These are phyloP conservation scores for Clunio marinus DNA, from an alignment of 2,888 invertebrate genomes.

Conservation along the genomic window DNA sequence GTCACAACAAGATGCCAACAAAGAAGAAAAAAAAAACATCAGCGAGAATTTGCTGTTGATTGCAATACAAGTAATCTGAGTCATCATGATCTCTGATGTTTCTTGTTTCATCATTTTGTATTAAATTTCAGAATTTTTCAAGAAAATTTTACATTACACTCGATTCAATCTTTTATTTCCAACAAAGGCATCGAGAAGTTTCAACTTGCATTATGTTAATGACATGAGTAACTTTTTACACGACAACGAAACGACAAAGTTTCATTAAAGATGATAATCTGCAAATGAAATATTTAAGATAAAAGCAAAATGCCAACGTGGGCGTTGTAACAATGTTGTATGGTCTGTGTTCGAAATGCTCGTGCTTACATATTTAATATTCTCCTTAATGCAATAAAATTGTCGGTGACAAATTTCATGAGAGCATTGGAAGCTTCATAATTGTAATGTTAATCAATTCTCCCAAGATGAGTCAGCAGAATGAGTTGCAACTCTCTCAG, in stretches of 20 bases:
- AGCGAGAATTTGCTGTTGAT: neutral
- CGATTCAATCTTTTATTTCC: too few species aligned
- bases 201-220: neutral
- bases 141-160: neutral
- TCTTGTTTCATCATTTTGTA: neutral
- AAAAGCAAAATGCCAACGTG: too few species aligned
- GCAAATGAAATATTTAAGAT: constrained; percentile 3
- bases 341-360: too few species aligned
- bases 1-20: too few species aligned
- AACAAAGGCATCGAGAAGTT: neutral
- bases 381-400: constrained; percentile 2
- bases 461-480: too few species aligned
- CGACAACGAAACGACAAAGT: neutral
- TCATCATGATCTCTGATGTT: neutral
- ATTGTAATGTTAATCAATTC: constrained; percentile 2
- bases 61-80: neutral
- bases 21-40: neutral
- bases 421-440: neutral
- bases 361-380: too few species aligned
- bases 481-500: too few species aligned
- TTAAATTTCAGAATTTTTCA: neutral
- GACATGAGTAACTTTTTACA: neutral
- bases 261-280: neutral
- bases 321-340: too few species aligned
- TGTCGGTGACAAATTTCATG: neutral